These are phyloP conservation scores for Spheniscus humboldti DNA, from an alignment of 2,797 vertebrate genomes.

Conservation along the genomic window DNA sequence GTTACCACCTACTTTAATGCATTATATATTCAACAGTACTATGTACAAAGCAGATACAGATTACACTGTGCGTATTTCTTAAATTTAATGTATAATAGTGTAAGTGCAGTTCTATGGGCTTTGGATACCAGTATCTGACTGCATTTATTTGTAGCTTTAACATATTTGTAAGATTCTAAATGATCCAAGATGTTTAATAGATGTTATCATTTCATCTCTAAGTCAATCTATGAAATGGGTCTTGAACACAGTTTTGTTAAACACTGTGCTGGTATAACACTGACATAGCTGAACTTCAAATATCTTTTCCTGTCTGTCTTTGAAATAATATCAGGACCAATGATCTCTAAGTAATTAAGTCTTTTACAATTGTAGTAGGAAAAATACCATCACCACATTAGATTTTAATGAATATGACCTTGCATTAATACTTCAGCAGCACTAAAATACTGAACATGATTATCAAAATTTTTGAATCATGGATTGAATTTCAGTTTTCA, in stretches of 20 bases:
- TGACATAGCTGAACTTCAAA: neutral
- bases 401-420: constrained; percentile 22
- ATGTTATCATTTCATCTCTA: neutral
- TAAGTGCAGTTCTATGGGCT: neutral
- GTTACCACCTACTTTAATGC: neutral
- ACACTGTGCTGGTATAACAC: neutral
- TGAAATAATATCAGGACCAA: neutral
- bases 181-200: neutral
- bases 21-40: neutral
- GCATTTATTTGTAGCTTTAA: neutral
- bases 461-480: neutral
- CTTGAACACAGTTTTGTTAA: neutral
- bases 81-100: neutral
- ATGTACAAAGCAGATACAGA: neutral
- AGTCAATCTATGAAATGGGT: neutral
- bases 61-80: neutral
- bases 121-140: neutral
- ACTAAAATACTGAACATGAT: neutral
- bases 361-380: neutral
- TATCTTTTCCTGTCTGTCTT: neutral
- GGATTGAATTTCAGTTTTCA: neutral
- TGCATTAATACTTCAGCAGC: neutral
- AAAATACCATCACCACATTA: neutral
- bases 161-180: neutral
- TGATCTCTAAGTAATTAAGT: neutral